Base-by-base conservation (phyloP, 2,797 vertebrate species). In the Sebastes iracundus region DNA sequence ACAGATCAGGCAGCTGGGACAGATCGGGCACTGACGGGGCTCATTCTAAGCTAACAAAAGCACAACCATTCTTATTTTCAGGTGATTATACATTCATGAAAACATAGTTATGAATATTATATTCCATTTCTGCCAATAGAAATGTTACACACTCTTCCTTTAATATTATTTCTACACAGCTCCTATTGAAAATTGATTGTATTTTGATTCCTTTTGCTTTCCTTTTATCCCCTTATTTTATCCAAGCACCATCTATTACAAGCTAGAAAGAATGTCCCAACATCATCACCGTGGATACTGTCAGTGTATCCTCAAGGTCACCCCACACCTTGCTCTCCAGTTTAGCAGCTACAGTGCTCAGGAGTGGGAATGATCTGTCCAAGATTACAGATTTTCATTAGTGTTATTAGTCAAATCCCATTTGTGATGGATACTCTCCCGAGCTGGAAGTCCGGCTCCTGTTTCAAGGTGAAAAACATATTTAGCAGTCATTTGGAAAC, bases 391-490 rank as follows among this genome's bases (percentile, higher is more conserved):
- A 79, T 77, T 75, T 78, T 74, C 75, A 79, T 77, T 60, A 62
- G 62, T 71, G 56, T 80, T 79, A 77, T 91, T 81, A 81, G 77
- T 87, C 76, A 75, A 85, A 90, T 90, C 78, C 70, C 56, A 81
- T 84, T 82, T 80, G 80, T 83, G 82, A 90, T 90, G 64, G 80
- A 87, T 87, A 52, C 60, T 83, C 76, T 83, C 58, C 55, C 2
- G 62, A 72, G 74, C 88, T 87, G 76, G 64, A 92, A 82, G 86
- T 87, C 83, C 80, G 79, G 46, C 70, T 86, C 70, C 78, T 70
- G 68, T 89, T 89, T 88, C 92, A 93, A 94, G 93, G 90, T 91
- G 89, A 91, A 90, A 92, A 91, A 84, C 86, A 85, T 72, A 91
- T 92, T 91, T 85, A 89, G 83, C 83, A 92, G 91, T 89, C 81